Base-by-base conservation (phyloP, 2,113 vertebrate species). In the Labrus mixtus region DNA sequence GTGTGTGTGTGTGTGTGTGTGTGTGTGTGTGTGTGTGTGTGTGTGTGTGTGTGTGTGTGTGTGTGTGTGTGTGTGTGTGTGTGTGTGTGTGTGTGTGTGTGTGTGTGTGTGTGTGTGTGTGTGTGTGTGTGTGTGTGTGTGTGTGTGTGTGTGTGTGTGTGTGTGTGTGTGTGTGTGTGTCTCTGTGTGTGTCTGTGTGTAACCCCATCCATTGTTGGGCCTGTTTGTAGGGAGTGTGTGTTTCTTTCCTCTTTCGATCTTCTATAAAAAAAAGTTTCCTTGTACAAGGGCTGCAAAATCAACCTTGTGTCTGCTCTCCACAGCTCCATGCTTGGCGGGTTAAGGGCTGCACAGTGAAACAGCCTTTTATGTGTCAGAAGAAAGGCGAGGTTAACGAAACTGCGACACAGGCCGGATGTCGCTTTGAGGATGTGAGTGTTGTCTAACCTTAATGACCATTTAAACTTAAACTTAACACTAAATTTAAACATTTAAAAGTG, bases 341-440 rank as follows among this genome's bases (percentile, higher is more conserved):
- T 45, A 92, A 86, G 12, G 71, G 89, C 36, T 99, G 98, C 93
- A 84, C 91, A 23, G 36, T 87, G 60, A 88, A 60, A 48, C 76
- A 95, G 11, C 94, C 94, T 65, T 99, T 95, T n/a, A 91, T 97
- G 71, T 99, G 98, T 84, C 97, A 96, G 91, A 97, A 93, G 90
- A 93, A 84, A 68, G 97, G 97, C 86, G 77, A 91, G 8, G 79
- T 95, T 70, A 88, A 93, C 20, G 87, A 95, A 69, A 87, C 93
- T 4, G 87, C 17, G 2, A 67, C 89, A 48, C 89, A 93, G 73
- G 37, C 79, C 10, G 89, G 79, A 56, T 99, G 97, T 50, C 91
- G 86, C 43, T 48, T 75, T 48, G 75, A 94, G 29, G 91, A 95
- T 90, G 97, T 98, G 91, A 93, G 93, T 74, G 72, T 58, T 56